Base-by-base conservation (phyloP, 2,113 vertebrate genomes). In the Tragelaphus buxtoni region DNA sequence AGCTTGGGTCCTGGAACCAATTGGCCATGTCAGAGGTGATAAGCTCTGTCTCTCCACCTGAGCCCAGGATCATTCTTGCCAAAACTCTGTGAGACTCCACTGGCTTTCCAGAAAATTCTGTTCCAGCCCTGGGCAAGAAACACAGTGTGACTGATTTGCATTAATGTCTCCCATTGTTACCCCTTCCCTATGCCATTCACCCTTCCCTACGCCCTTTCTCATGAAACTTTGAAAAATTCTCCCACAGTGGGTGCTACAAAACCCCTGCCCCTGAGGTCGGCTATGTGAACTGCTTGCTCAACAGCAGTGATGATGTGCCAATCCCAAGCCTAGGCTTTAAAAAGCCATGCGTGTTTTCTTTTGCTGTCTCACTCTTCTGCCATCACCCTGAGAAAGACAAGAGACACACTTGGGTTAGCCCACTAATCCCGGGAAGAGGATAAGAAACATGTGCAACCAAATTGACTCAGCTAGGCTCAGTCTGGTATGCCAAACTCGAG, bases 301-400 rank as follows among this genome's bases (percentile, higher is more conserved):
- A 26, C 39, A 30, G 60, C 92, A 95, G 53, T 13, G 35, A 90
- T 11, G 10, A 3, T 6, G 1, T 35, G n/a, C 32, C 89, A 42
- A 65, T 51, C 84, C 28, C 51, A 92, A 84, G 6, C 49, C 24
- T 35, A 51, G 53, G 24, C 32, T 88, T 90, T 24, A 53, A 47
- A 56, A 88, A 88, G 39, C n/a, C 13, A 10, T 5, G 9, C 12
- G 3, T 72, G 5, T 39, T 89, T 61, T 58, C 26, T 22, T 58
- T 88, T 87, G 45, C 24, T 87, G 49, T 86, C 45, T 93, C 94
- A 49, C 5, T 16, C 9, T 69, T 92, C 51, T 3, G 20, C 32
- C n/a, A 65, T 77, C 82, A 35, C 55, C 76, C 88, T 88, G 85
- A 95, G 53, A 91, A 93, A 90, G 53, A 81, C 45, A 89, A 91